These are phyloP conservation scores for Tachyglossus aculeatus DNA, from an alignment of 2,797 vertebrate species.

Conservation along the genomic window DNA sequence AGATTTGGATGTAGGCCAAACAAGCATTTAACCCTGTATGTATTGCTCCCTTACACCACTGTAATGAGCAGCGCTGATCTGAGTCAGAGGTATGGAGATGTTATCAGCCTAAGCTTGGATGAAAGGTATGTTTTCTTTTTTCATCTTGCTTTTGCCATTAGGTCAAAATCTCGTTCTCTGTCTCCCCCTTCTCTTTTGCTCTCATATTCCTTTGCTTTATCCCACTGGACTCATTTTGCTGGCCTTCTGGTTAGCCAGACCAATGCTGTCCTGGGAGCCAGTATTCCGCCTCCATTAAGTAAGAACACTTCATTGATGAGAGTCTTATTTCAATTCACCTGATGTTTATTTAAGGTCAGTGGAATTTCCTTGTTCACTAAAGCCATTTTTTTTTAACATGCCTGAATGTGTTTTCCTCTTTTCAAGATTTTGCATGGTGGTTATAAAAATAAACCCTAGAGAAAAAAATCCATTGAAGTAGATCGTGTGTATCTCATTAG, in stretches of 20 bases:
- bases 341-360: slow-evolving; percentile 28
- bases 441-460: neutral
- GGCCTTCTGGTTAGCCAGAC: slow-evolving; percentile 45
- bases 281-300: slow-evolving; percentile 46
- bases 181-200: neutral
- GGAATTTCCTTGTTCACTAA: slow-evolving; percentile 8
- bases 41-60: slow-evolving; percentile 58
- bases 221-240: slow-evolving; percentile 22
- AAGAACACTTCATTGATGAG: slow-evolving; percentile 39
- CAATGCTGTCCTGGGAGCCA: slow-evolving; percentile 40
- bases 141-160: neutral
- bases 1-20: slow-evolving; percentile 66
- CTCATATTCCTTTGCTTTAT: neutral
- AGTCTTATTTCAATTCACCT: slow-evolving; percentile 26
- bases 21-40: slow-evolving; percentile 25
- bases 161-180: slow-evolving; percentile 1
- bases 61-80: slow-evolving; percentile 34
- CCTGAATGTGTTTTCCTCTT: neutral
- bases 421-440: neutral
- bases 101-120: slow-evolving; percentile 27
- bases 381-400: neutral
- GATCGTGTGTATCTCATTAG: neutral
- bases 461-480: slow-evolving; percentile 1
- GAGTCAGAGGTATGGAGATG: slow-evolving; percentile 31
- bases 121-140: slow-evolving; percentile 65